Evolutionary conservation across 2,797 vertebrate species (phyloP).

Genomic region (Margarornis squamiger): DNA sequence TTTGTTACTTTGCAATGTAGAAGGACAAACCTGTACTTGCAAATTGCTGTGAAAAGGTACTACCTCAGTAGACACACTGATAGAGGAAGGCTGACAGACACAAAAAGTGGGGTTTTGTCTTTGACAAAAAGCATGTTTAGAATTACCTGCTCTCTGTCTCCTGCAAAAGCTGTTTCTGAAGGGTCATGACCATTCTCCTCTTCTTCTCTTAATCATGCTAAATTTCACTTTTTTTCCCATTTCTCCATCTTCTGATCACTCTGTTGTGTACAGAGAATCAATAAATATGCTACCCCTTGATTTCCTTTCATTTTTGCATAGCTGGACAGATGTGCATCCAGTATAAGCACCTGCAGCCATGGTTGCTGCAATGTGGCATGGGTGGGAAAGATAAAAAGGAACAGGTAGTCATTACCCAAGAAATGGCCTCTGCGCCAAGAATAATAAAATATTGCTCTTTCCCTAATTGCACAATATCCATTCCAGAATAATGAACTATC

Average conservation of each 20-base stretch:
- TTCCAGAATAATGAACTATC: neutral
- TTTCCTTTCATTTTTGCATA: neutral
- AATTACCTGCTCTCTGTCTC: neutral
- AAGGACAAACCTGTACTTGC: neutral
- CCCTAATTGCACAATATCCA: neutral
- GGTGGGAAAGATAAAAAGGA: constrained; percentile 1
- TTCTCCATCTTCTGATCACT: neutral
- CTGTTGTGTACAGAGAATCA: neutral
- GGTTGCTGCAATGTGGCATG: neutral
- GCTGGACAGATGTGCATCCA: neutral
- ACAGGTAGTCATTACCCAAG: neutral
- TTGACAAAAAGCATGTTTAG: neutral
- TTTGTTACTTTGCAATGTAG: neutral
- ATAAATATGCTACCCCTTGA: neutral
- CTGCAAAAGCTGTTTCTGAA: neutral
- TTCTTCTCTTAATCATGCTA: neutral
- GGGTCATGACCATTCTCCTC: neutral
- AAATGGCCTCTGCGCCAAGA: constrained; percentile 1
- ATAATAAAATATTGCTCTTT: constrained; percentile 5
- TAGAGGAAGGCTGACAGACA: neutral
- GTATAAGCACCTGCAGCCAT: neutral
- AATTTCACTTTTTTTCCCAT: neutral
- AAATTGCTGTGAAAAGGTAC: neutral
- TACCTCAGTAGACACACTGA: neutral
- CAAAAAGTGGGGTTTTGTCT: neutral